Conservation (phyloP, 2,797 vertebrate genomes). For the Rhincodon typus region DNA sequence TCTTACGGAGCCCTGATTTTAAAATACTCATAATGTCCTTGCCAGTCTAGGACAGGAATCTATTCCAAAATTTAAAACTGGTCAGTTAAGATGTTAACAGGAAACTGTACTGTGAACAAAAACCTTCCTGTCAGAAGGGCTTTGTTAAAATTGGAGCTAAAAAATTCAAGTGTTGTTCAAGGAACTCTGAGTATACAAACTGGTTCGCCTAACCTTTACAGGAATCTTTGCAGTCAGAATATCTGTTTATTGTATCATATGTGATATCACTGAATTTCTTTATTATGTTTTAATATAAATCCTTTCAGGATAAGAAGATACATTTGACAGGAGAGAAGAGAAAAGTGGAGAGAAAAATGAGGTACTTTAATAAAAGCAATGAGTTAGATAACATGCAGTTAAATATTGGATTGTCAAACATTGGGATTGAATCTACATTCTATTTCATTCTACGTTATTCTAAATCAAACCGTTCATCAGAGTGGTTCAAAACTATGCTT, state of each 20-base stretch:
- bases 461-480: constrained; percentile 10
- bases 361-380: not conserved
- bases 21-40: not conserved
- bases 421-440: not conserved
- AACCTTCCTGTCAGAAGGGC: not conserved
- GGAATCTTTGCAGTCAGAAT: not conserved
- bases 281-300: not conserved
- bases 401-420: constrained; percentile 11
- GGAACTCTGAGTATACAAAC: not conserved
- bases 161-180: not conserved
- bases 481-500: not conserved
- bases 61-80: not conserved
- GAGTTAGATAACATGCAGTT: not conserved
- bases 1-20: not conserved
- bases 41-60: not conserved
- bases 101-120: not conserved
- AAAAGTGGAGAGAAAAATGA: not conserved
- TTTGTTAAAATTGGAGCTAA: not conserved
- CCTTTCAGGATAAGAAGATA: not conserved
- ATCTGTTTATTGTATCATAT: not conserved
- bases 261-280: not conserved
- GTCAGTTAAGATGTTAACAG: not conserved
- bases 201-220: not conserved
- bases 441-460: not conserved
- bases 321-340: not conserved